These are phyloP conservation scores for Pseudococcus longispinus DNA, from an alignment of 2,888 invertebrate genomes.

Conservation along the genomic window DNA sequence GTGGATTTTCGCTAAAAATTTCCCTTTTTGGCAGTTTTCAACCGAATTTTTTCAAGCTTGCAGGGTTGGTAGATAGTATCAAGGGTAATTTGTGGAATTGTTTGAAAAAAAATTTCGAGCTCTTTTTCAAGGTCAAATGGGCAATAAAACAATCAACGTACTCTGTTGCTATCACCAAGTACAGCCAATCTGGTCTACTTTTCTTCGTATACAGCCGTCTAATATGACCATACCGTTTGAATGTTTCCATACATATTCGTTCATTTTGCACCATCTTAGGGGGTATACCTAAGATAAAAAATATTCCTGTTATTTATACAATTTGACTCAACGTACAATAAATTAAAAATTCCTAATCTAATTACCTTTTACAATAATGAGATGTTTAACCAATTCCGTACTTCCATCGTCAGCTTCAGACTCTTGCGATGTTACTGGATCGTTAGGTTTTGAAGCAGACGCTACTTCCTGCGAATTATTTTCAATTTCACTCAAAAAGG, in stretches of 20 bases:
- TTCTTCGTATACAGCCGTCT: constrained; percentile 25
- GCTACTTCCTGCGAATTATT: neutral
- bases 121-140: no score
- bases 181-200: constrained; percentile 32
- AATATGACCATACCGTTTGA: constrained; percentile 21
- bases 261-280: neutral
- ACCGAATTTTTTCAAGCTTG: no score
- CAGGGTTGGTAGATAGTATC: no score
- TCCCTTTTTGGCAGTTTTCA: no score
- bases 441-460: neutral
- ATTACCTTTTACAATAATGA: constrained; percentile 1
- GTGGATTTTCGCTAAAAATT: no score
- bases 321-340: neutral
- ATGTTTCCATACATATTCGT: neutral
- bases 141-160: neutral
- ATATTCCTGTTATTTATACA: neutral
- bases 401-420: neutral
- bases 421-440: neutral
- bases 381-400: constrained; percentile 2
- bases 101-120: no score
- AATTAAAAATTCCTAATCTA: neutral
- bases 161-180: constrained; percentile 38
- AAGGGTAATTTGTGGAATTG: no score
- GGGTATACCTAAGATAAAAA: constrained; percentile 14
- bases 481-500: neutral